phyloP scores from a whole-genome alignment of 2,113 vertebrate species.

The Podarcis cretensis region DNA sequence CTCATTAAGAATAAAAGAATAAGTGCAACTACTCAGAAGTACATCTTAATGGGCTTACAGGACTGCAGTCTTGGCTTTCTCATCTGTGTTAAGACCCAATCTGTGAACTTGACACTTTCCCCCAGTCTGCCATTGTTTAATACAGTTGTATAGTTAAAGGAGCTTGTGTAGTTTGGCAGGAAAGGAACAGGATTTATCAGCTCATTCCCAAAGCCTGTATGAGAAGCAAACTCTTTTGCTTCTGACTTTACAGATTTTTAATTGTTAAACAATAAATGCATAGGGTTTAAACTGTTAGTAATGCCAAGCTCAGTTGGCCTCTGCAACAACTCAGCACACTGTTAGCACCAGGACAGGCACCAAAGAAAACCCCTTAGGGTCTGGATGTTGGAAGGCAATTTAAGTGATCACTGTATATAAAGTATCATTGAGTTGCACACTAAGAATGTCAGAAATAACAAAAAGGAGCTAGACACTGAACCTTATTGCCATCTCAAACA shows the following conservation, averaged over 20 bases:
- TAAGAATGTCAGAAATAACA: background rate
- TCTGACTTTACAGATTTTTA: background rate
- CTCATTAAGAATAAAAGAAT: too few species aligned
- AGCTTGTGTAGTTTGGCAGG: too few species aligned
- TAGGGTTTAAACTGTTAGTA: background rate
- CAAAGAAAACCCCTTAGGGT: background rate
- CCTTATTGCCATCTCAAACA: background rate
- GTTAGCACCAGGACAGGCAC: background rate
- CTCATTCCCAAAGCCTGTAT: too few species aligned
- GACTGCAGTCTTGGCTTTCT: too few species aligned
- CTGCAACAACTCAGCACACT: background rate
- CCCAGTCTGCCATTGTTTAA: too few species aligned
- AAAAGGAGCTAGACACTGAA: background rate
- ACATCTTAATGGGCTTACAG: too few species aligned
- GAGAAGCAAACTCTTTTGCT: background rate
- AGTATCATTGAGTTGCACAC: background rate
- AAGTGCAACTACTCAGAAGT: too few species aligned
- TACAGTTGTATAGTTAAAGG: too few species aligned
- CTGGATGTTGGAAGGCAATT: background rate
- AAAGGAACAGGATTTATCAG: too few species aligned
- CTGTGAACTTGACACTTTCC: too few species aligned
- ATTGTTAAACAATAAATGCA: background rate
- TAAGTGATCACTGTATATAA: conserved; percentile 15
- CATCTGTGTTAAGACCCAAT: too few species aligned
- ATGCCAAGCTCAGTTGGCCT: background rate